A percentile compares a stretch with the other conserved stretches of the same genome.
Evolutionary conservation across 2,113 vertebrate genomes (phyloP).

Genomic region (Marmota monax): DNA sequence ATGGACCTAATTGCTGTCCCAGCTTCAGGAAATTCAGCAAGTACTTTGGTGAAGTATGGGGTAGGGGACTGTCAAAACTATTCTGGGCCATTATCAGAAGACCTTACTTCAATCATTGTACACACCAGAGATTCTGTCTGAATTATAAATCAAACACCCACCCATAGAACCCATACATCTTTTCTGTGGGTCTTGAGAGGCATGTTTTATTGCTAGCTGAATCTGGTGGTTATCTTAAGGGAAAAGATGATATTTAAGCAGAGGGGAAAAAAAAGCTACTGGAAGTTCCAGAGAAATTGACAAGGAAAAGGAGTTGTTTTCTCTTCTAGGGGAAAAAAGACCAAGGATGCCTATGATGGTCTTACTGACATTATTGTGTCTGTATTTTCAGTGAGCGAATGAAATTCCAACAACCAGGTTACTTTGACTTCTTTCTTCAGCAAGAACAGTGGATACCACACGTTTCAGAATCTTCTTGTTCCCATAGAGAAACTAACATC

Average conservation of each 20-base stretch:
- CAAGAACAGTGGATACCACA: neutral
- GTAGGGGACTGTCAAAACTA: neutral
- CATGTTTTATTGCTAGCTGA: slow-evolving; percentile 34
- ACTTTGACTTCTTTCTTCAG: neutral
- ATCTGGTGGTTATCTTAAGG: slow-evolving; percentile 1
- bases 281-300: neutral
- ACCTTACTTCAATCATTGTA: slow-evolving; percentile 7
- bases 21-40: slow-evolving; percentile 72
- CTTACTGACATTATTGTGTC: neutral
- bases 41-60: neutral
- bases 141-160: neutral
- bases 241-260: neutral
- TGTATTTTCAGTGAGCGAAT: neutral
- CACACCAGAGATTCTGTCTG: slow-evolving; percentile 5
- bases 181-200: slow-evolving; percentile 34
- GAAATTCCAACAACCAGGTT: neutral
- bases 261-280: neutral
- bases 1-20: slow-evolving; percentile 77
- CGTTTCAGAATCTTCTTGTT: neutral
- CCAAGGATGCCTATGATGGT: neutral
- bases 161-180: neutral
- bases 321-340: neutral
- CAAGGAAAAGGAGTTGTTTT: slow-evolving; percentile 6
- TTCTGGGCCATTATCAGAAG: neutral
- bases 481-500: neutral